A percentile compares a stretch with the other conserved stretches of the same genome.
phyloP scores from a whole-genome alignment of 2,113 vertebrate genomes.

The Limnothrissa miodon region DNA sequence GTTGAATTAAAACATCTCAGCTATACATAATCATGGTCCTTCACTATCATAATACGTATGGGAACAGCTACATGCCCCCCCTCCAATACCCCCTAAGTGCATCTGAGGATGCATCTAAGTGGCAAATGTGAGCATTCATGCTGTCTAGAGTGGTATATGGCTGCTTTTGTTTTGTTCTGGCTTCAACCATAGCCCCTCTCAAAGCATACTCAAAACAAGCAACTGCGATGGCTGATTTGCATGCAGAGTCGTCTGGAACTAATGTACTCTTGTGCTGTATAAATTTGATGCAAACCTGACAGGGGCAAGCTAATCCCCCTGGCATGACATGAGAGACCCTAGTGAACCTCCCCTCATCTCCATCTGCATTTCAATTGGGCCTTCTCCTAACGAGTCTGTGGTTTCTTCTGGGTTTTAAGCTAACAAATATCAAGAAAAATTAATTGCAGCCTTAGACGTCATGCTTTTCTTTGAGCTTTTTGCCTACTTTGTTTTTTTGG shows the following conservation, averaged over 20 bases:
- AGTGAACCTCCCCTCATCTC: slow-evolving; percentile 43
- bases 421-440: slow-evolving; percentile 39
- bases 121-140: neutral
- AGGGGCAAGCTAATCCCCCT: slow-evolving; percentile 39
- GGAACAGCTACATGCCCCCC: neutral
- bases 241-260: slow-evolving; percentile 41
- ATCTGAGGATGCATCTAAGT: neutral
- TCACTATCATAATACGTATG: neutral
- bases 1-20: neutral
- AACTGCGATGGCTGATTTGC: slow-evolving; percentile 38
- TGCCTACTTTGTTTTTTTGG: slow-evolving; percentile 22
- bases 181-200: slow-evolving; percentile 19
- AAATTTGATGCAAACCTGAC: slow-evolving; percentile 37
- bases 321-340: slow-evolving; percentile 50
- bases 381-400: slow-evolving; percentile 34
- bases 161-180: neutral
- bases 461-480: neutral
- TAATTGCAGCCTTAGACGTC: slow-evolving; percentile 20
- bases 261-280: slow-evolving; percentile 33
- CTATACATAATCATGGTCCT: neutral
- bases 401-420: slow-evolving; percentile 21
- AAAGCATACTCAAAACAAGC: slow-evolving; percentile 24
- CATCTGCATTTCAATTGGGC: slow-evolving; percentile 42
- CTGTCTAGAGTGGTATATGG: slow-evolving; percentile 4
- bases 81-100: too few species aligned